These are phyloP conservation scores for Hylomyscus alleni DNA, from an alignment of 2,797 vertebrate genomes.

Conservation along the genomic window DNA sequence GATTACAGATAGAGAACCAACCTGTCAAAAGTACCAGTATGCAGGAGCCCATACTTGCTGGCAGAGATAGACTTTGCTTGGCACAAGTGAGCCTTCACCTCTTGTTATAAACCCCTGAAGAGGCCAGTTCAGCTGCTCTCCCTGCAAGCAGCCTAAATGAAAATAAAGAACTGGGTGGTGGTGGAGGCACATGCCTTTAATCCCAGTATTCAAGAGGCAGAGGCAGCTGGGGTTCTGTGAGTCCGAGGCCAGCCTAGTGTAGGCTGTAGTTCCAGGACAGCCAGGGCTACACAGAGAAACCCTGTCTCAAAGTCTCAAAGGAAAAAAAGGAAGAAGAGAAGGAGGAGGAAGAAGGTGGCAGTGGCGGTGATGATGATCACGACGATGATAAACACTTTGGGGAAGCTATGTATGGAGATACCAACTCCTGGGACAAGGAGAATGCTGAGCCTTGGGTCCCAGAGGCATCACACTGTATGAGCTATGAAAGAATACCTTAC, in stretches of 20 bases:
- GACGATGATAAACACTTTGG: too few relatives aligned
- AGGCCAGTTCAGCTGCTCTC: background rate
- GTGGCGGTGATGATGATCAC: too few relatives aligned
- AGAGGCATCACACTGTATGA: background rate
- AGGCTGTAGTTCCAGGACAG: background rate
- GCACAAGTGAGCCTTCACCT: background rate
- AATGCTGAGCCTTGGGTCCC: background rate
- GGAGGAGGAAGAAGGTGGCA: background rate
- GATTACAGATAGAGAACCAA: background rate
- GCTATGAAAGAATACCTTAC: background rate
- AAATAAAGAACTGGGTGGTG: background rate
- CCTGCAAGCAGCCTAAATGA: background rate
- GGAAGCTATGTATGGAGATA: background rate
- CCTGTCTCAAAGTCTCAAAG: background rate
- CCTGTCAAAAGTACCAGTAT: background rate
- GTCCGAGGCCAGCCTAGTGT: background rate
- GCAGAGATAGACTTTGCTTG: background rate
- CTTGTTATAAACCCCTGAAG: background rate
- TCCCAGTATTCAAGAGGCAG: background rate
- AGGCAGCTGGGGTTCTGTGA: background rate
- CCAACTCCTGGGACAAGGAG: background rate
- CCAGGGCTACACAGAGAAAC: background rate
- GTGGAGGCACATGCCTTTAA: too few relatives aligned
- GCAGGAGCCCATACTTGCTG: background rate
- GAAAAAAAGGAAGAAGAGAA: background rate